Base-by-base conservation (phyloP, 1,140 invertebrate species). In the Phocides pigmalion region DNA sequence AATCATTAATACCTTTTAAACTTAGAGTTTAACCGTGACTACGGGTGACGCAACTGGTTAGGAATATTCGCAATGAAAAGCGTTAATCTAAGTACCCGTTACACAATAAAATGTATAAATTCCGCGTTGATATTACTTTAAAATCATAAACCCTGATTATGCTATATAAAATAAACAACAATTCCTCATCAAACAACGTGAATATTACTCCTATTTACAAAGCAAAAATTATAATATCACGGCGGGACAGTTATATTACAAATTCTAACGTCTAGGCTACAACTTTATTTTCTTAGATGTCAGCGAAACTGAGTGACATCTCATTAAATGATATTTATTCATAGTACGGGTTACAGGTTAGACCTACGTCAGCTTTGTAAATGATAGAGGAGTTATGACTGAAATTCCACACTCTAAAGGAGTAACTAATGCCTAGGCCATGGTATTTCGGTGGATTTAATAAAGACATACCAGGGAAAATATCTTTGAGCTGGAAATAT, bases 291-390 rank as follows among this genome's bases (percentile, higher is more conserved):
- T 16, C 41, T 19, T 2, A 42, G 14, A 42, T 42, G 41, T 42
- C 41, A 42, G 41, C 41, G 17, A 12, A 42, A 19, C 16, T 35
- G 47, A 51, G 47, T 32, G 47, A 28, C 47, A 3, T 51, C n/a
- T 28, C 25, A 51, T 51, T 51, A 35, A 51, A 51, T 16, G 28
- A 51, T 51, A 51, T 51, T 51, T 51, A 51, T 51, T 51, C 47
- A 51, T 51, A 20, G 22, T 16, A 4, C 16, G n/a, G 16, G 15
- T 6, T 4, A 8, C 47, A 22, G 46, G 46, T 49, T 16, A 51
- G 47, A 51, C 47, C 47, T 3, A 17, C 22, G 25, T 51, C 47
- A 32, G 22, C 22, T 15, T 51, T 32, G 47, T 51, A 35, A 51
- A 51, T 51, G 47, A 49, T 35, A 51, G 47, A 49, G 20, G 46